Conservation (phyloP, 2,797 vertebrate species). For the Falco concolor region DNA sequence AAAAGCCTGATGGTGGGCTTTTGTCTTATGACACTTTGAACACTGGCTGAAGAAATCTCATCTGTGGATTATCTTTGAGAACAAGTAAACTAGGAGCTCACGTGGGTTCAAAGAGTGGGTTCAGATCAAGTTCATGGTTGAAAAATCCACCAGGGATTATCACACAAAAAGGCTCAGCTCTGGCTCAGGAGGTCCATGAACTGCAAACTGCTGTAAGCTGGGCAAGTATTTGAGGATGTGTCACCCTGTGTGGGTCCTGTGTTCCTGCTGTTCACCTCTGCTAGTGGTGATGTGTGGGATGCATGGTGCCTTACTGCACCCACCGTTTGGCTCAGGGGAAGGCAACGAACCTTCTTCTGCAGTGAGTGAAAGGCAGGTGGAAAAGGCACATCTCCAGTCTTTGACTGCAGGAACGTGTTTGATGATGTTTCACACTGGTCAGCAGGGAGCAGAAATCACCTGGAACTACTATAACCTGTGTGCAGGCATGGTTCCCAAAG, state of each 20-base stretch:
- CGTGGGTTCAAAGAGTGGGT: background rate
- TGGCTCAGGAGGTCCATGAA: background rate
- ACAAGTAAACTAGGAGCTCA: background rate
- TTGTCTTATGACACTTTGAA: background rate
- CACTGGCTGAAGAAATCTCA: background rate
- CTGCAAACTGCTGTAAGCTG: background rate
- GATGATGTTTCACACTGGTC: background rate
- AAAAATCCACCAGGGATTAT: constrained; percentile 35
- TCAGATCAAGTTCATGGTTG: constrained; percentile 27
- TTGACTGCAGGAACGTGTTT: background rate
- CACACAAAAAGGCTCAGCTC: background rate
- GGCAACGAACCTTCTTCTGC: background rate
- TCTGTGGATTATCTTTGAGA: constrained; percentile 6
- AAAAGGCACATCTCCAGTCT: accelerated
- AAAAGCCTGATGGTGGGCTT: background rate
- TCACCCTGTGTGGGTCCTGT: background rate
- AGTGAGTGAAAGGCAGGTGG: background rate
- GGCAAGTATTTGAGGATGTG: constrained; percentile 5
- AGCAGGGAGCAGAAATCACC: background rate
- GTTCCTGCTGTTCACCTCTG: background rate
- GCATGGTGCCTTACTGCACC: background rate
- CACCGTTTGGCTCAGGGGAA: background rate
- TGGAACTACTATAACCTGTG: background rate
- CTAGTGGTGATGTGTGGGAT: background rate
- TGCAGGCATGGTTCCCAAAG: background rate